Evolutionary conservation across 2,888 invertebrate species (phyloP).

Genomic region (Cenopis cana): DNA sequence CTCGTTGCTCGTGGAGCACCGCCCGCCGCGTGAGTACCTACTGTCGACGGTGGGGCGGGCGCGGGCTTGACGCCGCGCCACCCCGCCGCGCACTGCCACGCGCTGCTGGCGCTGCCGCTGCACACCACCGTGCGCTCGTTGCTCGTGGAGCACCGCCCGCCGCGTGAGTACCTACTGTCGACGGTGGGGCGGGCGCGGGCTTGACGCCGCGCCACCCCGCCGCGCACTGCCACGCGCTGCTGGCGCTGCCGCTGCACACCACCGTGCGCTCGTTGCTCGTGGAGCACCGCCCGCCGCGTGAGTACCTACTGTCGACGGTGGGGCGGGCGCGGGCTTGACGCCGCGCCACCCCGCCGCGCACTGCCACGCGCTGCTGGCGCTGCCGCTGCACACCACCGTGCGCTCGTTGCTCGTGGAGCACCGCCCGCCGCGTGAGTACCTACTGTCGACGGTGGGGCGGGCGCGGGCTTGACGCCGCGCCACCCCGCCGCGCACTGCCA

Average conservation of each 20-base stretch:
- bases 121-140: conserved; percentile 90
- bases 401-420: conserved; percentile 25
- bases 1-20: conserved; percentile 88
- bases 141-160: conserved; percentile 84
- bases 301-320: conserved; percentile 47
- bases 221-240: neutral
- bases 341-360: conserved; percentile 84
- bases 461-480: neutral
- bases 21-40: conserved; percentile 62
- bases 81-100: too few relatives aligned
- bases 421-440: conserved; percentile 43
- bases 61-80: too few relatives aligned
- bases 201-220: too few relatives aligned
- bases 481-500: conserved; percentile 87
- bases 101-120: neutral
- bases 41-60: too few relatives aligned
- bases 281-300: conserved; percentile 49
- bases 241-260: conserved; percentile 70
- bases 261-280: conserved; percentile 87
- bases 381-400: conserved; percentile 40
- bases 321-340: neutral
- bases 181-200: too few relatives aligned
- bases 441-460: neutral
- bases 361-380: conserved; percentile 82
- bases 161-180: conserved; percentile 53